Evolutionary conservation across 2,888 invertebrate species (phyloP).

Genomic region (Harpalus rufipes): DNA sequence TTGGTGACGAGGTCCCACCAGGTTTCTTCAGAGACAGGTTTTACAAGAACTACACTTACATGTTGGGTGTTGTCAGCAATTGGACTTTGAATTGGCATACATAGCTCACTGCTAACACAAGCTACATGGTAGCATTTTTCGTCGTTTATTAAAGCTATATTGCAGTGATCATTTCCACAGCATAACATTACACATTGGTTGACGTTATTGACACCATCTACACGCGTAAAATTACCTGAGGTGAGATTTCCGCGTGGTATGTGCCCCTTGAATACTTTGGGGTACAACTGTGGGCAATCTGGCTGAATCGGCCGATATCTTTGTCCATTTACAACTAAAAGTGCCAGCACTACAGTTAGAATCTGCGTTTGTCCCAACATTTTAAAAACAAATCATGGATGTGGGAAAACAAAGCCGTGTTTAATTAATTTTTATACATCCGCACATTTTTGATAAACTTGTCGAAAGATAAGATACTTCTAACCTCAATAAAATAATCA

Average conservation of each 20-base stretch:
- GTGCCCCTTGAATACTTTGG: slow-evolving; percentile 73
- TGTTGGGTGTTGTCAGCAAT: slow-evolving; percentile 81
- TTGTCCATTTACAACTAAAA: slow-evolving; percentile 59
- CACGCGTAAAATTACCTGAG: slow-evolving; percentile 80
- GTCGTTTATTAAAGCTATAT: slow-evolving; percentile 89
- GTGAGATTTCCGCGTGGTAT: slow-evolving; percentile 74
- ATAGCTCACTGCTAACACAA: slow-evolving; percentile 85
- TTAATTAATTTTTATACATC: slow-evolving; percentile 57
- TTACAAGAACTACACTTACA: slow-evolving; percentile 88
- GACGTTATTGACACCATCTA: slow-evolving; percentile 78
- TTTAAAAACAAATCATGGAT: slow-evolving; percentile 45
- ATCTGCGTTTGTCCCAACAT: slow-evolving; percentile 46
- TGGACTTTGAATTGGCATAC: slow-evolving; percentile 82
- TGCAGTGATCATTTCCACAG: slow-evolving; percentile 84
- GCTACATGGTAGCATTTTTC: slow-evolving; percentile 88
- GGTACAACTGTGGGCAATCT: slow-evolving; percentile 74
- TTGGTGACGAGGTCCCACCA: slow-evolving; percentile 77
- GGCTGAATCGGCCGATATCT: slow-evolving; percentile 66
- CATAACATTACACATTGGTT: slow-evolving; percentile 84
- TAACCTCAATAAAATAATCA: slow-evolving; percentile 44
- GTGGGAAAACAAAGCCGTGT: slow-evolving; percentile 31
- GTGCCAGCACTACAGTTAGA: slow-evolving; percentile 40
- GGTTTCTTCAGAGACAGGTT: slow-evolving; percentile 82
- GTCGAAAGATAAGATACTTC: slow-evolving; percentile 55
- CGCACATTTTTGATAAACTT: slow-evolving; percentile 64